Evolutionary conservation across 2,113 vertebrate genomes (phyloP), one percentile per base, ranked within the genome.

Genomic region (Oreamnos americanus): DNA sequence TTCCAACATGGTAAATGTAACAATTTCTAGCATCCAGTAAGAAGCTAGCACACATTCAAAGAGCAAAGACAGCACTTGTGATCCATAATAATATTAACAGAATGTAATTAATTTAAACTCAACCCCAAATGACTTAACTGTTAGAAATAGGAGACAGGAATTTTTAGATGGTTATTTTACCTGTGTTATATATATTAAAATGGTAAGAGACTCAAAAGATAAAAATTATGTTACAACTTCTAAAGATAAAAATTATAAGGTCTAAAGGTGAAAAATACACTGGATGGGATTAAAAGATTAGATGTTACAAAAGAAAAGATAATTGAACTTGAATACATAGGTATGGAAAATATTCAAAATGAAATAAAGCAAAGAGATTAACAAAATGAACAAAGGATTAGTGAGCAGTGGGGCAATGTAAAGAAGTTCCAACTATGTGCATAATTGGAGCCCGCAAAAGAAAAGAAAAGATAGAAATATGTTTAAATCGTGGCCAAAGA

Each of bases 321-420:
- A 45, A 90, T 55, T 91, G 10, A 30, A 81, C 30, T 55, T 60
- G 6, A 60, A 76, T 55, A 30, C 9, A 53, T 7, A 87, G 33
- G 12, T 91, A 33, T 83, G 25, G n/a, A n/a, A 93, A 91, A 83
- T 57, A 43, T 51, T 94, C 36, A 57, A 97, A 94, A 87, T 86
- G 30, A 86, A 60, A 64, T 8, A 55, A 7, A 28, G 30, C 39
- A 28, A 23, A 81, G 19, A 62, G 7, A 51, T 51, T 45, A 87
- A 81, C 28, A 60, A 49, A 58, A 51, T 92, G 26, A 96, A 53
- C 30, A 81, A 79, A 43, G 23, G 43, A 28, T 79, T 96, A 87
- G 15, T 81, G 19, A 91, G 3, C 1, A 23, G 26, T 30, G 25
- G 28, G 11, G 26, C 28, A 93, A 49, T 9, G 43, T 21, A 13